These are phyloP conservation scores for Drosophila prolongata DNA, from an alignment of 2,888 invertebrate species.

Conservation along the genomic window DNA sequence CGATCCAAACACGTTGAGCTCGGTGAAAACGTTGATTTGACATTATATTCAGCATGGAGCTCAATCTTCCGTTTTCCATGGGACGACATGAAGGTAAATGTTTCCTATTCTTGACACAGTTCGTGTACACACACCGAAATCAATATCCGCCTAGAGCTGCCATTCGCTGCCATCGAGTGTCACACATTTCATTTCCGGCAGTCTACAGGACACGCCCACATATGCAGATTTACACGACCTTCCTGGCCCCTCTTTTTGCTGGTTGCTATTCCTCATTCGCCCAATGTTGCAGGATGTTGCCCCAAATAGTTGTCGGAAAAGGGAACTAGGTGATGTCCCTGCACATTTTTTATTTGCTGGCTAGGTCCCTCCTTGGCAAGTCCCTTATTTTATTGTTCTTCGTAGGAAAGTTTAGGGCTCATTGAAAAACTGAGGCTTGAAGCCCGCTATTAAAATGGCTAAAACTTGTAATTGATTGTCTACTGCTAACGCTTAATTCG, in stretches of 20 bases:
- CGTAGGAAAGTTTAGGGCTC: not conserved
- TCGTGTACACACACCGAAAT: slow-evolving; percentile 45
- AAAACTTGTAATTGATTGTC: slow-evolving; percentile 67
- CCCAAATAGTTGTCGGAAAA: slow-evolving; percentile 32
- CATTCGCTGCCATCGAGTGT: slow-evolving; percentile 46
- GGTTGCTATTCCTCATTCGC: slow-evolving; percentile 14
- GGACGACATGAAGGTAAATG: slow-evolving; percentile 26
- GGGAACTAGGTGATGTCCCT: slow-evolving; percentile 3
- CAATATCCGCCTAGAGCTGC: slow-evolving; percentile 54
- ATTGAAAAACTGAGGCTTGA: not conserved
- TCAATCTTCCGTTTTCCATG: slow-evolving; percentile 8
- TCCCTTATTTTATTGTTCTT: slow-evolving; percentile 2
- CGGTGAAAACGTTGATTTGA: slow-evolving; percentile 24
- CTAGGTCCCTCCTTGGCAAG: not conserved
- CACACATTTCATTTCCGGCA: slow-evolving; percentile 64
- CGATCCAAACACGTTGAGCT: not conserved
- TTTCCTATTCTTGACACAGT: slow-evolving; percentile 26
- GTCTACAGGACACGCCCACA: slow-evolving; percentile 29
- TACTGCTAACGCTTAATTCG: slow-evolving; percentile 46
- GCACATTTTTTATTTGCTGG: slow-evolving; percentile 34
- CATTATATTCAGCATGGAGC: slow-evolving; percentile 13
- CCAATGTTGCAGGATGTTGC: slow-evolving; percentile 20
- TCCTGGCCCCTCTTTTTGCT: slow-evolving; percentile 14
- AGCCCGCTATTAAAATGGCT: slow-evolving; percentile 46
- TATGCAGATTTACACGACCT: slow-evolving; percentile 51